Base-by-base conservation (phyloP, 1,140 invertebrate genomes). In the Bombus consobrinus region DNA sequence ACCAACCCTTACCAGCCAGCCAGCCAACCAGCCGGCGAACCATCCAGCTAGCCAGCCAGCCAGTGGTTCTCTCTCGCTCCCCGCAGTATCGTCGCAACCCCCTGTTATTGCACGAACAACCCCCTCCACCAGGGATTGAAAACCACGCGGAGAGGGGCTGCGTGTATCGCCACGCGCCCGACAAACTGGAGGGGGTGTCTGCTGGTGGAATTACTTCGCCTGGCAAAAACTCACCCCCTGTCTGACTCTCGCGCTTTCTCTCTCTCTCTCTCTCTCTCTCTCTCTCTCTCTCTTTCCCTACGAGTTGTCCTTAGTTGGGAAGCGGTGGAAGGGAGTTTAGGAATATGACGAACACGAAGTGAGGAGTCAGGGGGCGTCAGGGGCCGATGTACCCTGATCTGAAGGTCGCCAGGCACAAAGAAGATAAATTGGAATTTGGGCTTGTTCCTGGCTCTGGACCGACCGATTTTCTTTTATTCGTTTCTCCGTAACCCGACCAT, bases 131-230 rank as follows among this genome's bases (percentile, higher is more conserved):
- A 9, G 15, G 72, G 59, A 68, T 73, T n/a, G 81, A 39, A 62
- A 79, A 72, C 75, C 82, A 72, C 88, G 80, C 69, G 81, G 80
- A 80, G 89, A 80, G 81, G 89, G 86, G 89, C 81, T 87, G 87
- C 82, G 72, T 91, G 86, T 89, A 91, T 91, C 86, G 86, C 90
- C 90, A 91, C 90, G 90, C 88, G 88, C 72, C 77, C 86, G 87
- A 81, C 90, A 90, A 77, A 72, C 87, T 88, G 85, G 91, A 86
- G 89, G 91, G 90, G 88, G 92, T 91, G 90, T 92, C 92, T 93
- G 92, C 91, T 76, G 86, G 69, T 86, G 87, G 88, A 92, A 93
- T 92, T 91, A 92, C 91, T 93, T 89, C 87, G 89, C 80, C 81
- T 82, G 84, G 81, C 80, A 90, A 90, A 90, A 90, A 90, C 83